phyloP scores from a whole-genome alignment of 2,888 invertebrate genomes.

The Pachliopta kotzebuea region DNA sequence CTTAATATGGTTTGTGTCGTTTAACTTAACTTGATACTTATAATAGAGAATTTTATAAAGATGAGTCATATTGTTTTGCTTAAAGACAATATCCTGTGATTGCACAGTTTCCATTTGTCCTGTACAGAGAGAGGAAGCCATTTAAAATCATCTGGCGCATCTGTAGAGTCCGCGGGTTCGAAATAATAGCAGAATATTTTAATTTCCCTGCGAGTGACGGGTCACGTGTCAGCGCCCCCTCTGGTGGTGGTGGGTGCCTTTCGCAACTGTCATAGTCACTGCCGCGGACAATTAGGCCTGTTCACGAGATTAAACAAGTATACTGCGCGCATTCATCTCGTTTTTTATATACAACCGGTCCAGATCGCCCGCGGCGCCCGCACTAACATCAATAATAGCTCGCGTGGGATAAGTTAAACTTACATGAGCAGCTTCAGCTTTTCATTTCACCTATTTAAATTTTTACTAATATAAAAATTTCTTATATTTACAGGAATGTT shows the following conservation, averaged over 20 bases:
- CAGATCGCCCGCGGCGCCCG: slow-evolving; percentile 42
- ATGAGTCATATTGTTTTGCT: not conserved
- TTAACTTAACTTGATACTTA: not conserved
- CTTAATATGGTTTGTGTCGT: not conserved
- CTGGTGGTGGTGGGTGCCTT: slow-evolving; percentile 27
- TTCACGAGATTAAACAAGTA: slow-evolving; percentile 76
- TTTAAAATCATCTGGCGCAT: slow-evolving; percentile 31
- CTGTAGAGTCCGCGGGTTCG: slow-evolving; percentile 42
- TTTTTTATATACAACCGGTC: slow-evolving; percentile 48
- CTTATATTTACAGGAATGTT: not conserved
- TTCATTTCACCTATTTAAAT: not conserved
- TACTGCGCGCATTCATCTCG: slow-evolving; percentile 50
- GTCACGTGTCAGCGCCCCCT: slow-evolving; percentile 70
- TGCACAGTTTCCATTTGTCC: not conserved
- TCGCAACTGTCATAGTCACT: slow-evolving; percentile 71
- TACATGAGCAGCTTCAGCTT: slow-evolving; percentile 45
- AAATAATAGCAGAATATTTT: slow-evolving; percentile 80
- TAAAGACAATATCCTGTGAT: not conserved
- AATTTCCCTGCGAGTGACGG: slow-evolving; percentile 80
- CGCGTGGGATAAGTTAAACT: slow-evolving; percentile 44
- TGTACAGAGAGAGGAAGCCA: slow-evolving; percentile 8
- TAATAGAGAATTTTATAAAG: not conserved
- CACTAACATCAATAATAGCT: slow-evolving; percentile 46
- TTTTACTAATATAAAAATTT: not conserved
- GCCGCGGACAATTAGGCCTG: slow-evolving; percentile 74